Evolutionary conservation across 1,140 invertebrate genomes (phyloP).

Genomic region (Gonioctena quinquepunctata): DNA sequence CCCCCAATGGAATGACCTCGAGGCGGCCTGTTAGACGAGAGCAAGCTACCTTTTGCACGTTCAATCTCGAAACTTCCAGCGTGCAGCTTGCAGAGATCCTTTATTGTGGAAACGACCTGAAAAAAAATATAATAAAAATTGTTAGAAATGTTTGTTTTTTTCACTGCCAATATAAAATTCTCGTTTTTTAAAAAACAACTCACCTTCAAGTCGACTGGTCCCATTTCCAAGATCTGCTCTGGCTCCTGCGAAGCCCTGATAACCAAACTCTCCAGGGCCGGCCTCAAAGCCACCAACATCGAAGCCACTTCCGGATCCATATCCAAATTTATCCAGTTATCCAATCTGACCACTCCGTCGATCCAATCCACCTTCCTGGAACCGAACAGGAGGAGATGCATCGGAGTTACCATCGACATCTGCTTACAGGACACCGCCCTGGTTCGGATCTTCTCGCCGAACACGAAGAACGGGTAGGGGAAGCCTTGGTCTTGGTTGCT

Average conservation of each 20-base stretch:
- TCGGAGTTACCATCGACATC: constrained; percentile 93
- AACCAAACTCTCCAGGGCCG: constrained; percentile 84
- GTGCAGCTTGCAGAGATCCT: constrained; percentile 71
- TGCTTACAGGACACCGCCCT: constrained; percentile 96
- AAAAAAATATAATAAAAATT: constrained; percentile 27
- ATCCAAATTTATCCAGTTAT: constrained; percentile 92
- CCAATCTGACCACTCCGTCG: constrained; percentile 75
- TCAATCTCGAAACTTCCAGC: constrained; percentile 72
- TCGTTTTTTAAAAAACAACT: too few relatives aligned
- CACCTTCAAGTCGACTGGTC: constrained; percentile 62
- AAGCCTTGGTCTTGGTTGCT: constrained; percentile 82
- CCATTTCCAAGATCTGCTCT: constrained; percentile 65
- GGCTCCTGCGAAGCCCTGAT: constrained; percentile 78
- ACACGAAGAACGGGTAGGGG: constrained; percentile 95
- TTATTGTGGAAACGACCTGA: constrained; percentile 67
- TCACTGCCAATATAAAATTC: too few relatives aligned
- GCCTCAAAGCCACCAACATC: constrained; percentile 81
- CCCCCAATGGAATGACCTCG: constrained; percentile 50
- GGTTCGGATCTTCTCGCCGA: constrained; percentile 97
- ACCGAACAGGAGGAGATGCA: constrained; percentile 92
- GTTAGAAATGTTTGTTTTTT: not conserved
- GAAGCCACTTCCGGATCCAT: constrained; percentile 81
- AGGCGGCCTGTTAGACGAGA: constrained; percentile 52
- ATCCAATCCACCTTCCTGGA: constrained; percentile 70
- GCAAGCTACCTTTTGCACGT: constrained; percentile 53